Base-by-base conservation (phyloP, 2,113 vertebrate species). In the Danio rerio region DNA sequence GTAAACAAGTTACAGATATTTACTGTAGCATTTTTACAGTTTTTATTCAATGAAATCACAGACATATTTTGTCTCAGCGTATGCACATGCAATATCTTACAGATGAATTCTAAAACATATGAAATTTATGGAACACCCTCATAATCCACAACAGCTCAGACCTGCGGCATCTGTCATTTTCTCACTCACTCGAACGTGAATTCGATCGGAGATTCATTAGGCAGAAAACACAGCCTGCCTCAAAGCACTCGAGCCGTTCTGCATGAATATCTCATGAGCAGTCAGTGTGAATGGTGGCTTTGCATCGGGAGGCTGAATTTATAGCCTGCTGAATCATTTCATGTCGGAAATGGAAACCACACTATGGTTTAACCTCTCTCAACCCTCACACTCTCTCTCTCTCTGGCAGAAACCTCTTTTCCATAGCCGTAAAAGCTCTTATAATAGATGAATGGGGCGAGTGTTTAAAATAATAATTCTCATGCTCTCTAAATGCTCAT, bases 391-490 rank as follows among this genome's bases (percentile, higher is more conserved):
- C 53, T 10, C 49, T 78, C 53, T 18, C 31, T 80, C 58, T 53
- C n/a, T 40, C 20, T 53, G 5, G 40, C 5, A 16, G 59, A 40
- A 61, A 21, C 58, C 40, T 5, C 7, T 70, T 56, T 21, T 70
- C 20, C 43, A 9, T 20, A 40, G 56, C 58, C 15, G 13, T 89
- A 78, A 86, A 90, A 86, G 73, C 65, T 87, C 83, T 85, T 86
- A 82, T 88, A 83, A 79, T 55, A 83, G 70, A 91, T 91, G 83
- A 90, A 90, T 81, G 68, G 20, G 9, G 53, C 63, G 70, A 56
- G 86, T 84, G 86, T 90, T 90, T 88, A 87, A 88, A 88, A 84
- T 79, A 87, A 88, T 90, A 86, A 89, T 85, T 88, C 80, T 80
- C 79, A 71, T 77, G 81, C 40, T 77, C 83, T n/a, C n/a, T n/a